Evolutionary conservation across 2,113 vertebrate species (phyloP), one percentile per base, ranked within the genome.

Genomic region (Acrocephalus arundinaceus): DNA sequence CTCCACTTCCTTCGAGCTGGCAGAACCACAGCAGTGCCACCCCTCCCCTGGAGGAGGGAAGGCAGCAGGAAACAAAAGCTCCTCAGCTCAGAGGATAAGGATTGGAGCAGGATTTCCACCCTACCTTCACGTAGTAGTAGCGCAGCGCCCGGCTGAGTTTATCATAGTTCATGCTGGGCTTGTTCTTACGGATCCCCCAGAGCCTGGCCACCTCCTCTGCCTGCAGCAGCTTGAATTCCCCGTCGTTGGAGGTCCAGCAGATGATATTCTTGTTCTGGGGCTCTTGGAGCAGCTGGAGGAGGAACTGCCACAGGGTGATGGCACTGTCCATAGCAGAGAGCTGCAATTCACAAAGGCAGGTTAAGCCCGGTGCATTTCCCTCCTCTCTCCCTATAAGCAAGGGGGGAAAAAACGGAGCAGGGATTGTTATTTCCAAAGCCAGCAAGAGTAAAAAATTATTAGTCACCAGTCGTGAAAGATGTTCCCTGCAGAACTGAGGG

Each of bases 121-220:
- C 97, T 98, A 99, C 99, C 99, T 99, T 99, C 93, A 99, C 99
- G 3, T 99, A 99, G 97, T 99, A 99, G 97, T 99, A 99, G 97
- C 99, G 97, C 97, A 99, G 99, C 11, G 99, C 99, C n/a, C 99
- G 97, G 97, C 99, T 99, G 95, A 99, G 98, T 95, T 99, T 99
- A 96, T 99, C 99, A 5, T 99, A 99, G 97, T 99, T 99, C 99
- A 99, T 99, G 91, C 98, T 99, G 80, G 99, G 99, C 94, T 99
- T 99, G 98, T 99, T 99, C 97, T 99, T 99, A 52, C 99, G 99
- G 89, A 99, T 98, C 11, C 99, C 99, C 99, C 99, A 99, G 87
- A 99, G 98, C 61, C 98, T 98, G 94, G 99, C 99, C 97, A 99
- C 99, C 97, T 99, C 99, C 97, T 99, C 99, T 3, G 99, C 99